Base-by-base conservation (phyloP, 2,113 vertebrate genomes). In the Ptychochromis oligacanthus region DNA sequence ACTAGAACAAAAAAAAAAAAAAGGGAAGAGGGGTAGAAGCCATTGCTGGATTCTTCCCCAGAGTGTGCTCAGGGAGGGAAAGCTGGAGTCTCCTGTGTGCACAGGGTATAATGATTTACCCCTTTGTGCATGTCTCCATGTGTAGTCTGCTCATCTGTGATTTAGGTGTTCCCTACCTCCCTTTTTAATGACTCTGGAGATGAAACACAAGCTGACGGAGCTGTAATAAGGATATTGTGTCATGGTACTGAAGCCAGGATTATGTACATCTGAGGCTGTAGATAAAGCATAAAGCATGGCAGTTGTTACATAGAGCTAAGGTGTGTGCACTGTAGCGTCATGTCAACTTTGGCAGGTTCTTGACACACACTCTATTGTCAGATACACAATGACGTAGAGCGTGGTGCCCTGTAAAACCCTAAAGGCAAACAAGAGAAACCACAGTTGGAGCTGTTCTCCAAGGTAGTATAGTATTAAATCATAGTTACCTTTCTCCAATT, bases 161-260 rank as follows among this genome's bases (percentile, higher is more conserved):
- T 82, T 81, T 79, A 87, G 87, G 85, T 92, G 86, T 78, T 84
- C 78, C 85, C 82, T 90, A 75, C 85, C 81, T 84, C 54, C 80
- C 65, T 72, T 54, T 67, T 81, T 88, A 89, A 91, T 64, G 65
- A 90, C 86, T 84, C 79, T 67, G 52, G 58, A 84, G 89, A 91
- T 90, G 88, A 91, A 89, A 88, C 64, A 78, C 24, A 38, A 88
- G 84, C 83, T 81, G 88, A 72, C 62, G 28, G 57, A 81, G 83
- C 76, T 46, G 59, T 87, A 86, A 86, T 82, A 75, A 79, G 59
- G 49, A 77, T 74, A 26, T 59, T 38, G 72, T 87, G 75, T 76
- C 57, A 70, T 22, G 34, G 79, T 78, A 67, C 78, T 5, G 36
- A 80, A 84, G 70, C 76, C 74, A 55, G 90, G 82, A 54, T 87